phyloP scores from a whole-genome alignment of 2,888 invertebrate species.

The Drosophila bunnanda region DNA sequence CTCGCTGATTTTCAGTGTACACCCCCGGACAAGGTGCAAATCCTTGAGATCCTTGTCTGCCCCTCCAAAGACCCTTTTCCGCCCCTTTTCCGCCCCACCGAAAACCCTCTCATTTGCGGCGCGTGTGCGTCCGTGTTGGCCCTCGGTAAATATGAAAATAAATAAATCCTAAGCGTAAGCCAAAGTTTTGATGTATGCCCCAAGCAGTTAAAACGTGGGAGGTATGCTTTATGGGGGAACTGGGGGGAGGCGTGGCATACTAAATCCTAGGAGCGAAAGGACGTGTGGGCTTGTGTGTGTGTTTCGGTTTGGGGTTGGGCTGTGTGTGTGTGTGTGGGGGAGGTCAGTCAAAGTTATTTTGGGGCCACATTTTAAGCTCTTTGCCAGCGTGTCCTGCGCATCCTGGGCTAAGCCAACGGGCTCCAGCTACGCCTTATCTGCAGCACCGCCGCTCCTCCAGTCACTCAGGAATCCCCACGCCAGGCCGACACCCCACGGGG shows the following conservation, averaged over 20 bases:
- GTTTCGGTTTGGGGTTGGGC: conserved; percentile 14
- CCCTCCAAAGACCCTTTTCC: conserved; percentile 4
- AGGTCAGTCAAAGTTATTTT: conserved; percentile 76
- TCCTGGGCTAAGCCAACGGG: conserved; percentile 59
- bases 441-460: conserved; percentile 59
- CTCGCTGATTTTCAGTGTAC: neutral
- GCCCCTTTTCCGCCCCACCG: neutral
- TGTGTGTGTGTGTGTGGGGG: conserved; percentile 37
- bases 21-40: conserved; percentile 67
- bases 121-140: conserved; percentile 51
- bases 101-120: conserved; percentile 54
- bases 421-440: conserved; percentile 68
- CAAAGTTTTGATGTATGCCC: conserved; percentile 81
- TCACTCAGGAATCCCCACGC: conserved; percentile 19
- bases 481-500: conserved; percentile 12
- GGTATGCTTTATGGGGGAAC: conserved; percentile 34
- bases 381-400: conserved; percentile 76
- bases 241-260: conserved; percentile 56
- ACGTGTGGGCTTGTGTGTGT: conserved; percentile 40
- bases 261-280: conserved; percentile 68
- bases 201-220: conserved; percentile 76
- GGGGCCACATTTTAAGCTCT: conserved; percentile 79
- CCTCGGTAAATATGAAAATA: conserved; percentile 81
- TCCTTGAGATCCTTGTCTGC: conserved; percentile 81
- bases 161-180: conserved; percentile 81